A percentile compares a stretch with the other conserved stretches of the same genome.
Evolutionary conservation across 2,888 invertebrate genomes (phyloP).

Genomic region (Eristalinus aeneus): DNA sequence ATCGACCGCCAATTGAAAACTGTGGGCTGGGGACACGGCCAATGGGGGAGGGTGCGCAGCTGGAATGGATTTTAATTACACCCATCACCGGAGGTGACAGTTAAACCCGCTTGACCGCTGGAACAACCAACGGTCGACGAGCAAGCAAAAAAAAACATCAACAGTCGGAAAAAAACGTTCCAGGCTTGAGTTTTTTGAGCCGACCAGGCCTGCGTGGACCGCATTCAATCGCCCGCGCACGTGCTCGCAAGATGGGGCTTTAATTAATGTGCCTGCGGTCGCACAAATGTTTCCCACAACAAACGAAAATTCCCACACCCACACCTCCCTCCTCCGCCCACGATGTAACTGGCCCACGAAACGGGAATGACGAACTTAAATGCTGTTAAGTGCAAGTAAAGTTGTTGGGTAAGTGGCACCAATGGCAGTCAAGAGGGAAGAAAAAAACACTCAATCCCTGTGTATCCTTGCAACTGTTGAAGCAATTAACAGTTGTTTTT

Average conservation of each 20-base stretch:
- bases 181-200: constrained; percentile 17
- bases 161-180: not conserved
- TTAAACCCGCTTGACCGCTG: constrained; percentile 54
- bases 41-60: not conserved
- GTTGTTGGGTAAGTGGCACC: constrained; percentile 1
- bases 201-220: not conserved
- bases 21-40: too few species aligned
- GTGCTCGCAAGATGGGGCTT: constrained; percentile 31
- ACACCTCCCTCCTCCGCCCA: not conserved
- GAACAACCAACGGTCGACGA: constrained; percentile 16
- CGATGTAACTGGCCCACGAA: not conserved
- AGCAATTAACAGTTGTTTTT: constrained; percentile 70
- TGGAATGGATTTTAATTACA: constrained; percentile 65
- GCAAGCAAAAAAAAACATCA: constrained; percentile 3
- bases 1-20: constrained; percentile 25
- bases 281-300: constrained; percentile 32
- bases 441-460: constrained; percentile 16
- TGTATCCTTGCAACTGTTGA: constrained; percentile 64
- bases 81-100: constrained; percentile 62
- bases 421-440: constrained; percentile 2
- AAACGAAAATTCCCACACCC: not conserved
- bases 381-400: constrained; percentile 41
- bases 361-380: constrained; percentile 51
- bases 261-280: constrained; percentile 64
- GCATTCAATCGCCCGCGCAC: constrained; percentile 33